These are phyloP conservation scores for Thecocarcelia acutangulata DNA, from an alignment of 2,888 invertebrate species.

Conservation along the genomic window DNA sequence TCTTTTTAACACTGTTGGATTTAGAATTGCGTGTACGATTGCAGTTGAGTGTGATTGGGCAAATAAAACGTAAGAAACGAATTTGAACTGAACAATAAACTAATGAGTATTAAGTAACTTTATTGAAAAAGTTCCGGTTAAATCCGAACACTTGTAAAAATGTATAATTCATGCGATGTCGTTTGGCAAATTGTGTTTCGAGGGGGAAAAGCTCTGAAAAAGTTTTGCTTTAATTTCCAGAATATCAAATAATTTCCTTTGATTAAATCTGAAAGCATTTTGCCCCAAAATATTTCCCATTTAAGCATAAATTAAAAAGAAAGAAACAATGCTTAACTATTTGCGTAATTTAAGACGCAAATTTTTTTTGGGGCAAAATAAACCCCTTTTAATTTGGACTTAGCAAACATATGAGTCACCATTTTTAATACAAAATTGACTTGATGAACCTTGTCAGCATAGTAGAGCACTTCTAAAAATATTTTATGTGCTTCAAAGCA, in stretches of 20 bases:
- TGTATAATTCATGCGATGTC: background rate
- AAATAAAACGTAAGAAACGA: background rate
- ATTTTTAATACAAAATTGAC: background rate
- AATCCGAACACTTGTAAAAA: constrained; percentile 4
- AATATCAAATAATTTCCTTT: constrained; percentile 24
- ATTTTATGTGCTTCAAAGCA: constrained; percentile 32
- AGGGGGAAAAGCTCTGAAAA: background rate
- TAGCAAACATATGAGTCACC: background rate
- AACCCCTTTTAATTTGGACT: background rate
- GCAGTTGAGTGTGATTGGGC: no score
- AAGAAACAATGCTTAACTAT: background rate
- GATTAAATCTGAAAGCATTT: constrained; percentile 34
- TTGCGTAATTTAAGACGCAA: background rate
- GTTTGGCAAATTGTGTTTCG: constrained; percentile 4
- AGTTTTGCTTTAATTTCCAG: constrained; percentile 21
- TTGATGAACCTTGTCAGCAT: background rate
- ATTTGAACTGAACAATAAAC: constrained; percentile 29
- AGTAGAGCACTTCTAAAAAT: background rate
- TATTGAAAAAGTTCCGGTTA: constrained; percentile 42
- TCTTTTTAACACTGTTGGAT: constrained; percentile 1
- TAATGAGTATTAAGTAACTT: constrained; percentile 48
- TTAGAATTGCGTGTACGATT: background rate
- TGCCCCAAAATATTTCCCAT: background rate
- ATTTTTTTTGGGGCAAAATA: background rate
- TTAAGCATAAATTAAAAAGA: background rate